A percentile compares a stretch with the other conserved stretches of the same genome.
Evolutionary conservation across 2,113 vertebrate species (phyloP).

Genomic region (Crotalus horridus): DNA sequence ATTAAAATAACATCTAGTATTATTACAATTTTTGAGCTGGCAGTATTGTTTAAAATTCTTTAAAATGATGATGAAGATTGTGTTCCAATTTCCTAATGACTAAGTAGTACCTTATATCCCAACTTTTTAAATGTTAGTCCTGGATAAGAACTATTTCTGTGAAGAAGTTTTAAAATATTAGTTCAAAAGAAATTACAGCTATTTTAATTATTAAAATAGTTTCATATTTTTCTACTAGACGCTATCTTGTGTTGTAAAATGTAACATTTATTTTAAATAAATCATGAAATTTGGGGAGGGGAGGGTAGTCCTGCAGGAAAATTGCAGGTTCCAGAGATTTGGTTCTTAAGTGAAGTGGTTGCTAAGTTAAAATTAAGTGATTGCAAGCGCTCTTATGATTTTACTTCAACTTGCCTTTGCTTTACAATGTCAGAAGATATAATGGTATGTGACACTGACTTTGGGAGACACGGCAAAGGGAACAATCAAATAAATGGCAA

Average conservation of each 20-base stretch:
- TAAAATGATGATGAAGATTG: neutral
- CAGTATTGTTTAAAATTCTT: neutral
- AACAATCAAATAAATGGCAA: neutral
- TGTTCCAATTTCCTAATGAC: neutral
- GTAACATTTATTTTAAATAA: neutral
- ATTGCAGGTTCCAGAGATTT: neutral
- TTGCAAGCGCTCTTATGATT: neutral
- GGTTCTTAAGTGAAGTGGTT: neutral
- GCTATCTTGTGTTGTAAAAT: neutral
- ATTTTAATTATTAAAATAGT: neutral
- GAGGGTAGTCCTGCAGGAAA: neutral
- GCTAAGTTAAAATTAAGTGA: neutral
- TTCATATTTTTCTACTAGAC: neutral
- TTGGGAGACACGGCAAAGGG: neutral
- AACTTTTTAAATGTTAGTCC: neutral
- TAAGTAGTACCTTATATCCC: neutral
- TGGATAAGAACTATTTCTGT: neutral
- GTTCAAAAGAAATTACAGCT: neutral
- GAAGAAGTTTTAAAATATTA: neutral
- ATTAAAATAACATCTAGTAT: neutral
- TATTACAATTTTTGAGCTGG: neutral
- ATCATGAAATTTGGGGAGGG: neutral
- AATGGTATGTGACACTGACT: neutral
- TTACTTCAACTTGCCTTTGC: neutral
- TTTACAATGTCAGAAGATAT: neutral